Evolutionary conservation across 1,140 invertebrate species (phyloP).

Genomic region (Ceratoteleas bidentatus): DNA sequence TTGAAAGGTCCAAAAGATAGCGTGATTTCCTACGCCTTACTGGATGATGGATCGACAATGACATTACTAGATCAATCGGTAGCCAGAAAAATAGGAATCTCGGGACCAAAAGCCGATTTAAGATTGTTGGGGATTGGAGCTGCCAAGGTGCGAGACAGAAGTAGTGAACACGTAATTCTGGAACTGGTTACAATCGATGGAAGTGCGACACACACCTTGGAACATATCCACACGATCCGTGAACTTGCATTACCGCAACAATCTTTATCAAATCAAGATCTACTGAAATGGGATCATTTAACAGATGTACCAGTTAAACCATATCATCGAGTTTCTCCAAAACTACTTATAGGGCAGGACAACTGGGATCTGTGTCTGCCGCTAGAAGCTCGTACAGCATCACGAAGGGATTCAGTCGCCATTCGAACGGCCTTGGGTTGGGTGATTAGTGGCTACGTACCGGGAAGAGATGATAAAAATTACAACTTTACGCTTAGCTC

Average conservation of each 20-base stretch:
- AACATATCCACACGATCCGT: background rate
- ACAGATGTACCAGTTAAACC: background rate
- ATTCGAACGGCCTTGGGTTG: background rate
- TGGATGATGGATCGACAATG: background rate
- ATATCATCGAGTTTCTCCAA: conserved; percentile 1
- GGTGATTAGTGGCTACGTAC: background rate
- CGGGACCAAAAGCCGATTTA: background rate
- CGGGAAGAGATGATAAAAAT: too few relatives aligned
- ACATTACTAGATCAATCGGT: background rate
- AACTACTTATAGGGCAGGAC: conserved; percentile 38
- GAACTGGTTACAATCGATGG: background rate
- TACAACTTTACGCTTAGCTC: background rate
- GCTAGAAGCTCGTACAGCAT: background rate
- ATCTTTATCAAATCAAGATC: background rate
- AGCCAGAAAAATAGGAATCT: background rate
- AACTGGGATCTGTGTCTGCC: conserved; percentile 1
- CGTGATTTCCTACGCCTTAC: background rate
- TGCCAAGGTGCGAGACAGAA: background rate
- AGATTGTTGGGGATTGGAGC: background rate
- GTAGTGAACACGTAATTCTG: background rate
- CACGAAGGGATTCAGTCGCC: background rate
- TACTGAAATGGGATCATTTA: conserved; percentile 9
- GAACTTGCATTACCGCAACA: background rate
- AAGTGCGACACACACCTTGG: background rate
- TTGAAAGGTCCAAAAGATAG: too few relatives aligned